Base-by-base conservation (phyloP, 1,140 invertebrate species). In the Chelonus insularis region DNA sequence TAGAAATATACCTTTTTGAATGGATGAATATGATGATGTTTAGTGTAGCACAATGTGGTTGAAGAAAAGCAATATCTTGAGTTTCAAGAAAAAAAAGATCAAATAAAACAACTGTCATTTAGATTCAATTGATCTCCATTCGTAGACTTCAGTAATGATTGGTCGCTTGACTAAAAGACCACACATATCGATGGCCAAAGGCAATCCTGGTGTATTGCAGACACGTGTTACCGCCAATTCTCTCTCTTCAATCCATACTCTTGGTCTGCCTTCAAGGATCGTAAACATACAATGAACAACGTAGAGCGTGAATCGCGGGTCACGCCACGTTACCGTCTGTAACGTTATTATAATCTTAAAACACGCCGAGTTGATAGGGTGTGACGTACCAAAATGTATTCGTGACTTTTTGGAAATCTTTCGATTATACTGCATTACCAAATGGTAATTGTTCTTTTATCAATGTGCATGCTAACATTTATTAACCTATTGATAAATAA, bases 321-420 rank as follows among this genome's bases (percentile, higher is more conserved):
- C 45, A 48, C 45, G 45, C 18, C 23, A 14, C 23, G 18, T 48
- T 48, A 48, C 45, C 21, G 18, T 8, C 45, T 18, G 45, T 25
- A 48, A 48, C 45, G 45, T 25, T 25, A 48, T 48, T 48, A 48
- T 21, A 21, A 48, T 11, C 45, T 48, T 21, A 23, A 25, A 48
- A 23, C 20, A 23, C 45, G 41, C 7, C 9, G 45, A 48, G 8
- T 43, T 25, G n/a, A 48, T n/a, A 18, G 25, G 25, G 25, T 29
- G 25, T 3, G 25, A 29, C 25, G 25, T 7, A 29, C 25, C 25
- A 29, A 29, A 29, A 29, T 7, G 25, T 29, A 29, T 52, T 52
- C 50, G 50, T 52, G 50, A 52, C 50, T 52, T 52, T 52, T 52
- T 32, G 12, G 4, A 56, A 56, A 57, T 57, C 20, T 29, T 57